Conservation (phyloP, 1,140 invertebrate genomes). For the Bombus superbus region DNA sequence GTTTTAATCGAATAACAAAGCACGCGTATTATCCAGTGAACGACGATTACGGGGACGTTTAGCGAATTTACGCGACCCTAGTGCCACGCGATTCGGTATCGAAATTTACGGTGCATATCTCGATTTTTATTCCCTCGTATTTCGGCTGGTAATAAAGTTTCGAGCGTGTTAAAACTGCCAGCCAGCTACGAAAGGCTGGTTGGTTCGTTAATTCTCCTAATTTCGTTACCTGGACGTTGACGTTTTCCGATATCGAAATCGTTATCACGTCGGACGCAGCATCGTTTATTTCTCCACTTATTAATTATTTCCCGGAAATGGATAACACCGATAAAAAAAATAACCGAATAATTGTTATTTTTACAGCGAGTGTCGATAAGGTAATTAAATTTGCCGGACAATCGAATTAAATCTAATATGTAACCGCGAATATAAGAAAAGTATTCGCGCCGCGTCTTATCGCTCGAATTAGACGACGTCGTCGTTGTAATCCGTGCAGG, state of each 20-base stretch:
- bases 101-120: slow-evolving; percentile 2
- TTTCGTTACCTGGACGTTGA: not conserved
- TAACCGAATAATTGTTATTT: too few relatives aligned
- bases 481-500: not conserved
- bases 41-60: slow-evolving; percentile 35
- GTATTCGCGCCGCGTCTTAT: not conserved
- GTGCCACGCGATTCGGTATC: slow-evolving; percentile 3
- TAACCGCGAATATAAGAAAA: not conserved
- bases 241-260: not conserved
- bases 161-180: not conserved
- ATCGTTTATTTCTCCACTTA: too few relatives aligned
- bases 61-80: slow-evolving; percentile 48
- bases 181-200: not conserved
- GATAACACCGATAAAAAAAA: not conserved
- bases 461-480: not conserved
- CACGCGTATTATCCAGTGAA: slow-evolving; percentile 50
- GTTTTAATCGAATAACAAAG: slow-evolving; percentile 69
- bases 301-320: not conserved
- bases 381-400: not conserved
- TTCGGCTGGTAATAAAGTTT: not conserved
- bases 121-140: not conserved
- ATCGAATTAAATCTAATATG: too few relatives aligned
- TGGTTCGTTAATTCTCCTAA: not conserved
- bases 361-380: not conserved
- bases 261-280: not conserved